Evolutionary conservation across 2,113 vertebrate species (phyloP), one percentile per base, ranked within the genome.

Genomic region (Uropsilus gracilis): DNA sequence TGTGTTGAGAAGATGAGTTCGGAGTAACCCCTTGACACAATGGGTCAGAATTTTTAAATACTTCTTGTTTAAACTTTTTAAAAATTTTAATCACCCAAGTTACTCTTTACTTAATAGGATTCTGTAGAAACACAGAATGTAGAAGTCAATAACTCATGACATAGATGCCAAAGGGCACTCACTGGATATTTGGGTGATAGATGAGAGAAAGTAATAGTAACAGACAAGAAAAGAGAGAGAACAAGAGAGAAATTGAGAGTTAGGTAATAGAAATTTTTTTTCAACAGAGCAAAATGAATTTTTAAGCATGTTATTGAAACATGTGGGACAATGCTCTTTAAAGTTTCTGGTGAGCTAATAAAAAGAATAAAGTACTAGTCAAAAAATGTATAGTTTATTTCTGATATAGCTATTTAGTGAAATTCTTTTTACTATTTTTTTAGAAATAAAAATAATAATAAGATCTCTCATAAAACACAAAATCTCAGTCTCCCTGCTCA

Each of bases 361-460:
- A 88, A 73, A 57, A 61, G 37, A 90, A 50, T 80, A 71, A 37
- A n/a, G 57, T 48, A 68, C 68, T 48, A n/a, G 55, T 73, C 73
- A 86, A 66, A 22, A 22, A 12, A 63, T 77, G 5, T 57, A 48
- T 39, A 39, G 18, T 9, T 2, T 81, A 30, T 86, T 37, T 26
- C 48, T 39, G 16, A 63, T 55, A 71, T 61, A 17, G 57, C 59
- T 50, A 44, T 55, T 85, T 86, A 53, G 16, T 64, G 8, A 9
- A 1, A 7, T 81, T 72, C 34, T 78, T 86, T 90, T 86, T 17
- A 78, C 90, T 6, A 90, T 48, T 90, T 90, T 71, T 80, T 86
- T 42, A 73, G 46, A 73, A 94, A 66, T 64, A 66, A 90, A 86
- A 66, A 73, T 64, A 86, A 61, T 53, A 55, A 64, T 59, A 76